Percentiles rank a stretch among this genome's conserved stretches.
These are phyloP conservation scores for Corythoichthys haematopterus DNA, from an alignment of 2,113 vertebrate genomes.

Conservation along the genomic window DNA sequence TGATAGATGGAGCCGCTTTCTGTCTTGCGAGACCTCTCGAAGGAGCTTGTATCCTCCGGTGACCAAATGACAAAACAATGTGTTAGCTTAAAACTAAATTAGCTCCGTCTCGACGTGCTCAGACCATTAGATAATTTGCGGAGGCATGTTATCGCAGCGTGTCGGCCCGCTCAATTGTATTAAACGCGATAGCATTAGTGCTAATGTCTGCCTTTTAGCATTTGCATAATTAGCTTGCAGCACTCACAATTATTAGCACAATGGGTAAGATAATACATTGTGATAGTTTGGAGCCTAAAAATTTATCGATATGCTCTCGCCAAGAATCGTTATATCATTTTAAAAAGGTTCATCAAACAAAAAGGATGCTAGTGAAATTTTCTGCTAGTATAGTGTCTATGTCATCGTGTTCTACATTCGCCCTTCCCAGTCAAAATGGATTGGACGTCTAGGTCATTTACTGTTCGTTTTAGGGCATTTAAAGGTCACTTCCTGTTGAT, in stretches of 20 bases:
- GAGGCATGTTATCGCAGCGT: conserved; percentile 25
- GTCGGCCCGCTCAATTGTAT: background rate
- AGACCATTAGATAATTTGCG: conserved; percentile 48
- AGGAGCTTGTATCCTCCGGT: background rate
- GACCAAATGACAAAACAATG: background rate
- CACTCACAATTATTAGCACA: background rate
- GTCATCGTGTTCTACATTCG: too few relatives aligned
- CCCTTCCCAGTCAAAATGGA: too few relatives aligned
- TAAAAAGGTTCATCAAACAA: too few relatives aligned
- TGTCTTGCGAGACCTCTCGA: conserved; percentile 3
- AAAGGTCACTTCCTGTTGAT: too few relatives aligned
- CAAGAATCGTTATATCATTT: too few relatives aligned
- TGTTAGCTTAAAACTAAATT: conserved; percentile 5
- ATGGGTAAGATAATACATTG: too few relatives aligned
- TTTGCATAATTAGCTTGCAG: background rate
- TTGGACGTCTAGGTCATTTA: too few relatives aligned
- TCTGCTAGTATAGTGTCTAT: too few relatives aligned
- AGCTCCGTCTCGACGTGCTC: conserved; percentile 44
- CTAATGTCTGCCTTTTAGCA: background rate
- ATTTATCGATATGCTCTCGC: too few relatives aligned
- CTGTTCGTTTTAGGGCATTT: too few relatives aligned
- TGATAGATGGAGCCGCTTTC: conserved; percentile 55
- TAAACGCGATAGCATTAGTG: background rate
- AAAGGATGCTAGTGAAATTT: too few relatives aligned
- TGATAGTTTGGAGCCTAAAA: too few relatives aligned